These are phyloP conservation scores for Vanessa tameamea DNA, from an alignment of 1,140 invertebrate genomes.

Conservation along the genomic window DNA sequence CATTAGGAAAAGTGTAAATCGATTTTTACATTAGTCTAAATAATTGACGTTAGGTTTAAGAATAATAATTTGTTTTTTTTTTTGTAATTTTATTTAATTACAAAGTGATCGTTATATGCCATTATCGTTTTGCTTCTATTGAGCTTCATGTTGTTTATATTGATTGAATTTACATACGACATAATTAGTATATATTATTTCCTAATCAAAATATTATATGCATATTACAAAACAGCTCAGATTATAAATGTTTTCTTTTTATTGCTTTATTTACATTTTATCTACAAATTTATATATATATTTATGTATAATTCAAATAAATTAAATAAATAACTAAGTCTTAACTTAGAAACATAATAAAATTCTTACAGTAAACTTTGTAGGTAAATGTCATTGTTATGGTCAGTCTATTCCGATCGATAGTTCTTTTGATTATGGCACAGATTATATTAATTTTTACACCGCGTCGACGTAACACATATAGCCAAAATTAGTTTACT, in stretches of 20 bases:
- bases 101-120: slow-evolving; percentile 59
- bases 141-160: slow-evolving; percentile 55
- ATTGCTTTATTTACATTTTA: slow-evolving; percentile 27
- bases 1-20: background rate
- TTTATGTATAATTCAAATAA: background rate
- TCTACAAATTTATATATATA: background rate
- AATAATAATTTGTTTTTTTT: slow-evolving; percentile 47
- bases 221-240: slow-evolving; percentile 25
- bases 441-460: too few species aligned
- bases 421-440: too few species aligned
- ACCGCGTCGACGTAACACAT: too few species aligned
- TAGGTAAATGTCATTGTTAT: too few species aligned
- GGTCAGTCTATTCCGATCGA: too few species aligned
- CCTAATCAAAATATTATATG: background rate
- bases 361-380: too few species aligned
- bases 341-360: too few species aligned
- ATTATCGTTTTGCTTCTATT: slow-evolving; percentile 68
- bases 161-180: slow-evolving; percentile 11
- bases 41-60: slow-evolving; percentile 39
- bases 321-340: too few species aligned
- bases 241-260: slow-evolving; percentile 24
- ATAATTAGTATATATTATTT: slow-evolving; percentile 18
- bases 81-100: slow-evolving; percentile 58
- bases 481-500: too few species aligned
- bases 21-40: background rate